Evolutionary conservation across 2,888 invertebrate genomes (phyloP).

Genomic region (Abscondita cerata): DNA sequence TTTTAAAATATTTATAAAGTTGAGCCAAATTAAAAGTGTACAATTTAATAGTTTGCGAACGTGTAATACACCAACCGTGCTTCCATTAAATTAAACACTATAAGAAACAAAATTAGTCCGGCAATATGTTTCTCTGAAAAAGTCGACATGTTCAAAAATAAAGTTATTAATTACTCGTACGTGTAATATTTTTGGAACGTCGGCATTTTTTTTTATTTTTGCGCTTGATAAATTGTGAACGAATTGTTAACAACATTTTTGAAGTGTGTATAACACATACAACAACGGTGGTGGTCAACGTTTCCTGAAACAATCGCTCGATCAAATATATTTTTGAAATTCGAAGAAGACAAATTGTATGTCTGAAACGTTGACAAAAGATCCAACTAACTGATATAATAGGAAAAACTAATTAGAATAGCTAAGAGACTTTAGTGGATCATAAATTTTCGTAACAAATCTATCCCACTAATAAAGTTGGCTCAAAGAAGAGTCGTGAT

Average conservation of each 20-base stretch:
- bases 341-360: slow-evolving; percentile 9
- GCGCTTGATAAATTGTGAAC: slow-evolving; percentile 13
- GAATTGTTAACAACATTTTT: slow-evolving; percentile 1
- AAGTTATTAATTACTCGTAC: slow-evolving; percentile 25
- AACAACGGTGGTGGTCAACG: not conserved
- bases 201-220: slow-evolving; percentile 19
- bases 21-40: slow-evolving; percentile 27
- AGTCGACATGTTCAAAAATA: slow-evolving; percentile 18
- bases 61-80: slow-evolving; percentile 27
- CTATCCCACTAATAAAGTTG: slow-evolving; percentile 52
- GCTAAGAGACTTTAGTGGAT: slow-evolving; percentile 48
- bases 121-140: slow-evolving; percentile 22
- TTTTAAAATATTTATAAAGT: slow-evolving; percentile 27
- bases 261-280: too few relatives aligned
- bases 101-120: slow-evolving; percentile 29
- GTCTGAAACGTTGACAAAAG: slow-evolving; percentile 25
- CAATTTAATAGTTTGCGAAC: slow-evolving; percentile 33
- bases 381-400: slow-evolving; percentile 37
- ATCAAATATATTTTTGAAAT: not conserved
- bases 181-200: slow-evolving; percentile 26
- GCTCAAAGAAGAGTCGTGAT: slow-evolving; percentile 41
- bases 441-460: slow-evolving; percentile 56
- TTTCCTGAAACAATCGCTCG: not conserved
- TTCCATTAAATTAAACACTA: slow-evolving; percentile 31
- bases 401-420: slow-evolving; percentile 45